Evolutionary conservation across 37 sponge, comb jelly and placozoan species (phyloP).

Genomic region (Axinella damicornis): DNA sequence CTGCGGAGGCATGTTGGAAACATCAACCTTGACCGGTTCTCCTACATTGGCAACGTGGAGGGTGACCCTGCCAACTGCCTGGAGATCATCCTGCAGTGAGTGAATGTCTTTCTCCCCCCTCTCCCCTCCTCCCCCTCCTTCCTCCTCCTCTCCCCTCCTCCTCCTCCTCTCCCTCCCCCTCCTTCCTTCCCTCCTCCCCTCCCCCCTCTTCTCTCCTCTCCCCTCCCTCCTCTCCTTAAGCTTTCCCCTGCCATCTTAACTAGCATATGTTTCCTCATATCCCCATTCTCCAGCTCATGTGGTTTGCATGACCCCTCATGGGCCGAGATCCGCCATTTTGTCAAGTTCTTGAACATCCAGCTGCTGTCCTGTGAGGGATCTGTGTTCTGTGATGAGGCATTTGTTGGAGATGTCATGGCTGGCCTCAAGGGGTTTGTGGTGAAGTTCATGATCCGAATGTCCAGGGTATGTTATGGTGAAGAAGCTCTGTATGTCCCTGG

Average conservation of each 20-base stretch:
- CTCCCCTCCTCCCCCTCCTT: too few species aligned
- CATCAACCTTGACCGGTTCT: constrained; percentile 53
- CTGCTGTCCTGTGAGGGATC: constrained; percentile 78
- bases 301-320: constrained; percentile 84
- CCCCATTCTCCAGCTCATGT: constrained; percentile 37
- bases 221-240: too few species aligned
- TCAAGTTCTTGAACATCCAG: constrained; percentile 82
- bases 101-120: too few species aligned
- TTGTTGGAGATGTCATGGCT: constrained; percentile 53
- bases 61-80: constrained; percentile 47
- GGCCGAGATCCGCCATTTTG: constrained; percentile 88
- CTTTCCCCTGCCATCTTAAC: too few species aligned
- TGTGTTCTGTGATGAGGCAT: constrained; percentile 56
- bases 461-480: constrained; percentile 54
- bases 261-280: too few species aligned
- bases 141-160: too few species aligned
- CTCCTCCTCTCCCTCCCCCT: background rate
- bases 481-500: background rate
- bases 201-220: too few species aligned
- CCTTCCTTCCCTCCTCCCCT: background rate
- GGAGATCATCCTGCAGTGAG: constrained; percentile 50
- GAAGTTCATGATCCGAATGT: constrained; percentile 92
- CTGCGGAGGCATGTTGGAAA: constrained; percentile 25
- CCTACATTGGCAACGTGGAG: constrained; percentile 29
- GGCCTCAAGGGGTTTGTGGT: constrained; percentile 83